phyloP scores from a whole-genome alignment of 1,140 invertebrate genomes.

The Aplysia californica region DNA sequence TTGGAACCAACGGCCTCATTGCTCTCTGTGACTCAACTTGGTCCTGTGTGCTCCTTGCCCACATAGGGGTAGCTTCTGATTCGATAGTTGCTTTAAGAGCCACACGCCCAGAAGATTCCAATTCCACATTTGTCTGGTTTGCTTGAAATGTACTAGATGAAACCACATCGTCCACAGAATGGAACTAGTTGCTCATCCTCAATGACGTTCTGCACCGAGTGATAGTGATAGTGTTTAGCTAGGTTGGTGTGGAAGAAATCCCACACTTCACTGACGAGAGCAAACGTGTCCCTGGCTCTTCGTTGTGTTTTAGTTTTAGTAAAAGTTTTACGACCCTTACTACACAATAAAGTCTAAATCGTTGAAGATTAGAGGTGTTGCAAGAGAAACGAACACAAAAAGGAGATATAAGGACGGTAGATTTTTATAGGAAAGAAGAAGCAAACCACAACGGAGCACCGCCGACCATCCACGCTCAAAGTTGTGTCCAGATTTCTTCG shows the following conservation, averaged over 20 bases:
- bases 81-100: constrained; percentile 29
- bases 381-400: no score
- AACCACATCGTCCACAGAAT: constrained; percentile 48
- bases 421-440: no score
- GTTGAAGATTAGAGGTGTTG: no score
- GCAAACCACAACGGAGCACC: no score
- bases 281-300: no score
- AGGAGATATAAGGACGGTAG: no score
- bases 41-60: background rate
- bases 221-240: constrained; percentile 29
- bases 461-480: no score
- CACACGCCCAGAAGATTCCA: constrained; percentile 51
- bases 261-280: constrained; percentile 30
- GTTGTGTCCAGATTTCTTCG: no score
- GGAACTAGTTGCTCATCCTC: constrained; percentile 57
- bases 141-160: constrained; percentile 64
- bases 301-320: no score
- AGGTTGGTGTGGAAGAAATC: constrained; percentile 30
- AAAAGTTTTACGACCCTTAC: no score
- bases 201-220: constrained; percentile 33
- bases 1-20: constrained; percentile 11
- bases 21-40: background rate
- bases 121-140: constrained; percentile 70
- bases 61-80: constrained; percentile 26
- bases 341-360: no score